Conservation (phyloP, 2,797 vertebrate genomes). For the Notolabrus celidotus region DNA sequence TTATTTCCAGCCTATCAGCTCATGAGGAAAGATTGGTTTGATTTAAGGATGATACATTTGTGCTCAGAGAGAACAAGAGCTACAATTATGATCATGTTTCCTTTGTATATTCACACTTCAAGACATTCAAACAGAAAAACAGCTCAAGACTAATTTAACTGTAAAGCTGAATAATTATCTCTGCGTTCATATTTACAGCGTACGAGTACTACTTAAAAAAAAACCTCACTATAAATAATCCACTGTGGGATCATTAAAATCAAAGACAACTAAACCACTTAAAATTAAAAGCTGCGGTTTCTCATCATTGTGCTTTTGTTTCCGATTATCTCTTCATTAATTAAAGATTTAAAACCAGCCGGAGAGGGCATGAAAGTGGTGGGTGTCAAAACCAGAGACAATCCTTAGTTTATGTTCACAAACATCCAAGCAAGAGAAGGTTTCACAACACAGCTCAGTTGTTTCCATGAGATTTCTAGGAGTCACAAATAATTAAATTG, state of each 20-base stretch:
- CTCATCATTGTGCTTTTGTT: constrained; percentile 39
- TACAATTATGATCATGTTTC: constrained; percentile 7
- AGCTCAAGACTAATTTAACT: constrained; percentile 28
- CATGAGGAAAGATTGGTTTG: no score
- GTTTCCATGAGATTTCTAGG: not conserved
- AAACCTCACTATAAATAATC: constrained; percentile 24
- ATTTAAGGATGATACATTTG: no score
- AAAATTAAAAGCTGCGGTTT: constrained; percentile 26
- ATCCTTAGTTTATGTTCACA: constrained; percentile 36
- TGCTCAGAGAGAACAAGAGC: not conserved
- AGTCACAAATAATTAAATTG: not conserved
- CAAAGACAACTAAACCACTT: constrained; percentile 37
- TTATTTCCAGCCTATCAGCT: no score
- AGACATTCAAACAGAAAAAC: constrained; percentile 30
- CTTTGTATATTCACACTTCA: not conserved
- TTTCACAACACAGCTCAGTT: constrained; percentile 10
- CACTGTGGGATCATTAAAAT: constrained; percentile 29
- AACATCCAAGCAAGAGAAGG: constrained; percentile 4
- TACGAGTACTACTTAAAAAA: not conserved
- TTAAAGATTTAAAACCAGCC: constrained; percentile 38
- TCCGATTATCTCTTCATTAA: constrained; percentile 50
- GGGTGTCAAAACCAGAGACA: constrained; percentile 19
- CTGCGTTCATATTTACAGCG: constrained; percentile 23
- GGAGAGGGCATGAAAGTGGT: constrained; percentile 24
- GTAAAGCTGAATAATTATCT: not conserved